Conservation (phyloP, 2,888 invertebrate species). For the Drosophila neonasuta region DNA sequence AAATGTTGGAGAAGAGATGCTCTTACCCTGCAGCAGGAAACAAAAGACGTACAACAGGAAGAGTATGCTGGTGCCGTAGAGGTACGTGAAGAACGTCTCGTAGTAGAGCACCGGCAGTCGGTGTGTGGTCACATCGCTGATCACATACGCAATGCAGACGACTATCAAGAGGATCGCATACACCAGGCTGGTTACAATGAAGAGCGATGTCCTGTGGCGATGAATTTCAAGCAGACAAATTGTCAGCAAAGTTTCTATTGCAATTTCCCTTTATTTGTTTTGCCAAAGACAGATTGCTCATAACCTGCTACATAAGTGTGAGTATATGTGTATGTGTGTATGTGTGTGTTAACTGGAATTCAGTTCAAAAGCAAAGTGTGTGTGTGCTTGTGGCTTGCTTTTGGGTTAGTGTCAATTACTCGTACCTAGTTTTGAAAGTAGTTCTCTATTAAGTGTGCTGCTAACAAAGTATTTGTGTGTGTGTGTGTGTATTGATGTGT, state of each 20-base stretch:
- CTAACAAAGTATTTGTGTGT: slow-evolving; percentile 8
- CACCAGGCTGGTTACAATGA: slow-evolving; percentile 97
- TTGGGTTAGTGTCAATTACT: slow-evolving; percentile 44
- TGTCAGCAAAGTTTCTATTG: neutral
- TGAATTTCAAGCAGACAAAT: neutral
- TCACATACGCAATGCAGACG: slow-evolving; percentile 95
- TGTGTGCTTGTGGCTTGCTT: slow-evolving; percentile 14
- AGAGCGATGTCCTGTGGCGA: slow-evolving; percentile 90
- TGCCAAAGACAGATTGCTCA: neutral
- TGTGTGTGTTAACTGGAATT: slow-evolving; percentile 19
- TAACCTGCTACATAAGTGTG: slow-evolving; percentile 20
- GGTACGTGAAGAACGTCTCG: slow-evolving; percentile 97
- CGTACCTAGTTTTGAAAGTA: slow-evolving; percentile 32
- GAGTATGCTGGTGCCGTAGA: slow-evolving; percentile 95
- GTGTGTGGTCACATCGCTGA: slow-evolving; percentile 96
- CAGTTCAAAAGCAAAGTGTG: slow-evolving; percentile 10
- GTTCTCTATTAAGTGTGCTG: slow-evolving; percentile 38
- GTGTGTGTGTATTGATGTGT: slow-evolving; percentile 18
- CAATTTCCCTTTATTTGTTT: neutral
- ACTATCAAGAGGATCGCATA: slow-evolving; percentile 97
- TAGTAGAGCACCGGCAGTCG: slow-evolving; percentile 95
- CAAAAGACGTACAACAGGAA: slow-evolving; percentile 97
- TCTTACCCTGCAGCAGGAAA: slow-evolving; percentile 91
- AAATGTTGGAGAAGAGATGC: neutral
- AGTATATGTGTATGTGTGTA: slow-evolving; percentile 3